Evolutionary conservation across 2,113 vertebrate genomes (phyloP).

Genomic region (Empidonax traillii): DNA sequence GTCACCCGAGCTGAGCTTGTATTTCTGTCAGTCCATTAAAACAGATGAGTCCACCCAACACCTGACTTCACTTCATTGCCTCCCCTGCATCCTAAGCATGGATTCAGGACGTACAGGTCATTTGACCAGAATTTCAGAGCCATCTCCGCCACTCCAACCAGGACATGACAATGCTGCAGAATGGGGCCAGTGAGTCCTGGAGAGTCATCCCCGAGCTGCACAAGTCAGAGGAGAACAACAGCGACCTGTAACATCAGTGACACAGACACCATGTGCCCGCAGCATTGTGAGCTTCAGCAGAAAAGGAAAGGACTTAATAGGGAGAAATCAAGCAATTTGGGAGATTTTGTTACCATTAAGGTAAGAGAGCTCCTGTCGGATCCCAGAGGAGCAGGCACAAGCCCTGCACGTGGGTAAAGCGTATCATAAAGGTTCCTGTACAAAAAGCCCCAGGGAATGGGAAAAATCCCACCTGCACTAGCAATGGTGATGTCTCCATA

Average conservation of each 20-base stretch:
- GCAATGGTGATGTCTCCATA: neutral
- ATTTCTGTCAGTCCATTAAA: neutral
- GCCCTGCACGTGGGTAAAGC: neutral
- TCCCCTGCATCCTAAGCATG: neutral
- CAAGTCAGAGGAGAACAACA: neutral
- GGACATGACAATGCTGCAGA: neutral
- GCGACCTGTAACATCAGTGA: neutral
- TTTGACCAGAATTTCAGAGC: neutral
- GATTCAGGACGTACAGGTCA: accelerated
- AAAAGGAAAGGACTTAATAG: neutral
- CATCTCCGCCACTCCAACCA: neutral
- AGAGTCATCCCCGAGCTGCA: neutral
- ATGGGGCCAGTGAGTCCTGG: neutral
- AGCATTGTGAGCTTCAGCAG: neutral
- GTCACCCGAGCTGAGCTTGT: neutral
- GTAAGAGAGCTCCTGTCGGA: neutral
- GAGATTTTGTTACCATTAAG: neutral
- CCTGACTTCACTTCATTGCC: neutral
- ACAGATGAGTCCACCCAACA: neutral
- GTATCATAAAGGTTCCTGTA: neutral
- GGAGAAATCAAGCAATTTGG: neutral
- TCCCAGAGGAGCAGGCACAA: neutral
- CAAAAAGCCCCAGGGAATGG: neutral
- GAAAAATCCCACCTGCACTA: neutral
- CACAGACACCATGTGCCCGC: neutral